Base-by-base conservation (phyloP, 2,888 invertebrate species). In the Cyclophora punctaria region DNA sequence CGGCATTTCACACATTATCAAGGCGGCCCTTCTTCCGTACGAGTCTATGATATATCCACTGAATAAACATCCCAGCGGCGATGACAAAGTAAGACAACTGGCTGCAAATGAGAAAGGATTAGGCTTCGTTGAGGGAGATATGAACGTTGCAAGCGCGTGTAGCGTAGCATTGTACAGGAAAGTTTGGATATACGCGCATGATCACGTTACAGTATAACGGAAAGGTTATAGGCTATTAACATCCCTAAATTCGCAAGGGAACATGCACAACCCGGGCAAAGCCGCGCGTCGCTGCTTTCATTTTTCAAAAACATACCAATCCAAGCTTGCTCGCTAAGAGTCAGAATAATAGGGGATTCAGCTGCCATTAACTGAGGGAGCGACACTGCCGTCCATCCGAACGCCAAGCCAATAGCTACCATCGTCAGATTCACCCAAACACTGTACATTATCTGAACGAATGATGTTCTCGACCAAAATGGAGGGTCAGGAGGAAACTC, bases 31-130 rank as follows among this genome's bases (percentile, higher is more conserved):
- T 4, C 94, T 83, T 0, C 94, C 94, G 43, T 89, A 75, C 51
- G 69, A 79, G 66, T 94, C 93, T 83, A 92, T 90, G 55, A 92
- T 58, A 55, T 90, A 89, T 0, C 93, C 93, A 49, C 91, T 90
- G 4, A 91, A 44, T 0, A 93, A 67, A 60, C 92, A 92, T 0
- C 93, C 94, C 42, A 93, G 67, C 0, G 93, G 91, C 0, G 90
- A 89, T 0, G 89, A 84, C 45, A 92, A 82, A 1, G 90, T 84
- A 3, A 91, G 75, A 50, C 91, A 78, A 66, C 91, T 91, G 2
- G 91, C 92, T 92, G 80, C 50, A 75, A 73, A 20, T 20, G 20
- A 20, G 44, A 46, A 20, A 20, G 20, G 20, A 20, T 20, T 20
- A 20, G 20, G 20, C 20, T 2, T 20, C 20, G 20, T 20, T 20